Conservation (phyloP, 2,888 invertebrate species). For the Harpalus rubripes region DNA sequence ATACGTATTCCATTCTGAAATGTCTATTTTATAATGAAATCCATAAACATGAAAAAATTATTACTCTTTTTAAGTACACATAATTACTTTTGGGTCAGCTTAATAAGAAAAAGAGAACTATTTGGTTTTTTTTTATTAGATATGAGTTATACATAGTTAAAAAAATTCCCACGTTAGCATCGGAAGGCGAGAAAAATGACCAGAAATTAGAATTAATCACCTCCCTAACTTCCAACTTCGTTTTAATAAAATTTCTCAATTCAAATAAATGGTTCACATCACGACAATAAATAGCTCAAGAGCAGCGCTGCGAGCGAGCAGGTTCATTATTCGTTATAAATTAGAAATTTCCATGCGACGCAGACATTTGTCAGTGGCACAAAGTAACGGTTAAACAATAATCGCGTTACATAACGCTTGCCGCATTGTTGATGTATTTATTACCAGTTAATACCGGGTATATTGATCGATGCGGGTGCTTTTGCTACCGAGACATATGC, state of each 20-base stretch:
- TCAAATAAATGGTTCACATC: slow-evolving; percentile 59
- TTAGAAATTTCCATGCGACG: slow-evolving; percentile 64
- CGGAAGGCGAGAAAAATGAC: background rate
- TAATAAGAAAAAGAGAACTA: no score
- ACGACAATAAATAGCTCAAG: slow-evolving; percentile 62
- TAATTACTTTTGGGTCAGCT: no score
- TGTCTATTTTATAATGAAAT: no score
- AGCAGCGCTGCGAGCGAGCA: slow-evolving; percentile 47
- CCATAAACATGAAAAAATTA: no score
- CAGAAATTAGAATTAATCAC: slow-evolving; percentile 4
- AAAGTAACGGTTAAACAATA: slow-evolving; percentile 65
- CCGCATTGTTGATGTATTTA: slow-evolving; percentile 62
- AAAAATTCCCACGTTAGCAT: background rate
- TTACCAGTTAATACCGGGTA: slow-evolving; percentile 60
- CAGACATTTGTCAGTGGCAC: slow-evolving; percentile 62
- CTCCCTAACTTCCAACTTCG: slow-evolving; percentile 16
- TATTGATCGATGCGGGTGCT: slow-evolving; percentile 52
- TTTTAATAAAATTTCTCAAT: slow-evolving; percentile 51
- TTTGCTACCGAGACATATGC: slow-evolving; percentile 26
- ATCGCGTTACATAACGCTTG: slow-evolving; percentile 56
- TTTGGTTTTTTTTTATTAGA: background rate
- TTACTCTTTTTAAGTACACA: no score
- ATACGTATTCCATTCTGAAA: no score
- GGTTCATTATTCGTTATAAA: slow-evolving; percentile 65
- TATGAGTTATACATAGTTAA: background rate